Base-by-base conservation (phyloP, 2,797 vertebrate species). In the Mormyrus proboscirostris region DNA sequence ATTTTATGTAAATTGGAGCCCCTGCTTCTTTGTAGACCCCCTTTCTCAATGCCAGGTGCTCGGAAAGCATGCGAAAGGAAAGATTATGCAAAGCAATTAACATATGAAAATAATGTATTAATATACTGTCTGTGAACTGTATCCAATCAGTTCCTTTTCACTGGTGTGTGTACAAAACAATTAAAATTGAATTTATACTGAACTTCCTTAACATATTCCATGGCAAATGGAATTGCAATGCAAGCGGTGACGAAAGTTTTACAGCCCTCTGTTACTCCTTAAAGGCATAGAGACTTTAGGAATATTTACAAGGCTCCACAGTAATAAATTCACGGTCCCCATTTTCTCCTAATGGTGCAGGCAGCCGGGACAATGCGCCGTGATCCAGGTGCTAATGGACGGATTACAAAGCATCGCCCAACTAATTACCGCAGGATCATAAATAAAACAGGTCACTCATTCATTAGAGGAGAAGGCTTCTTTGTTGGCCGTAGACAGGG, bases 141-240 rank as follows among this genome's bases (percentile, higher is more conserved):
- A 97, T 99, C 98, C 98, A 99, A 99, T 99, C 98, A 98, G 98
- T 98, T 99, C 98, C 98, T 97, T 99, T 98, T 97, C 98, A 99
- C 97, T 99, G 98, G 98, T 91, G 97, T 99, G 97, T 98, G 97
- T 97, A 99, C 95, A 97, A 99, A 99, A 99, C 98, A 99, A 99
- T 99, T 99, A 99, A 98, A 99, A 98, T 98, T 97, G 97, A 97
- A 99, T 99, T 99, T 98, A 98, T 98, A 98, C 97, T 95, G 96
- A 96, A 96, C 96, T 98, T 96, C 97, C 97, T 97, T 97, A 98
- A 98, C 98, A 96, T 97, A 98, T 98, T 97, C 97, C 95, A 97
- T 96, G 93, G 96, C 97, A 97, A 98, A 98, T 97, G 97, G 97
- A 98, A 97, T 98, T 97, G 97, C 96, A 93, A 94, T 97, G 97